Percentiles rank a stretch among this genome's conserved stretches.
Evolutionary conservation across 2,888 invertebrate genomes (phyloP).

Genomic region (Drosophila birchii): DNA sequence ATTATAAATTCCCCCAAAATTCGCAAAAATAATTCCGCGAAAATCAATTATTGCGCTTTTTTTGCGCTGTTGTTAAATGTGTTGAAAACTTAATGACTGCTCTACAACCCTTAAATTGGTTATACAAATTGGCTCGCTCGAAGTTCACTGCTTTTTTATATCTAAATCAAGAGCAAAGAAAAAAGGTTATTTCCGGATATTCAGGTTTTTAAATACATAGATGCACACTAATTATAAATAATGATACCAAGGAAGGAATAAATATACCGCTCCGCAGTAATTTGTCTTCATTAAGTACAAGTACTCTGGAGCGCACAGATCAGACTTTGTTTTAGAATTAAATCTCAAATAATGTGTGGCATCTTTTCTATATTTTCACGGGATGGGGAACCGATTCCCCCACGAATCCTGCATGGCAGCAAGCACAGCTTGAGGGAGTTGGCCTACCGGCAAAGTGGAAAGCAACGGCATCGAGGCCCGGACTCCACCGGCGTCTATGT

Average conservation of each 20-base stretch:
- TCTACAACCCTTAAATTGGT: neutral
- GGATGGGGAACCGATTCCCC: conserved; percentile 57
- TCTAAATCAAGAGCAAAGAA: neutral
- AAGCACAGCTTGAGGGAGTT: conserved; percentile 75
- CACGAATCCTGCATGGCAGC: conserved; percentile 52
- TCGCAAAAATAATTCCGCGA: neutral
- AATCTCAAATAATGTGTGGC: conserved; percentile 75
- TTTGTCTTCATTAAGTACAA: neutral
- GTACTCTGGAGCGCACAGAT: neutral
- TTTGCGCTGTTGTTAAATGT: neutral
- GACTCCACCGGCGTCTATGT: conserved; percentile 80
- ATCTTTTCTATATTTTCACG: conserved; percentile 82
- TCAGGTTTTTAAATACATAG: neutral
- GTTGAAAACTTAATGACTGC: neutral
- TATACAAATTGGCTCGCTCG: neutral
- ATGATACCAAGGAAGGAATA: conserved; percentile 2
- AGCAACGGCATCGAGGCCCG: conserved; percentile 82
- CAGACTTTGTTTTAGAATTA: neutral
- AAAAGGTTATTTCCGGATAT: no score
- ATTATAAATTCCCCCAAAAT: neutral
- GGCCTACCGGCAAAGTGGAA: conserved; percentile 81
- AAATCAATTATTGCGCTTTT: neutral
- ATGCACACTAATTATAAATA: neutral
- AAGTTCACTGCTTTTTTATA: neutral
- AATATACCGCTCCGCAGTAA: neutral